Percentiles rank a stretch among this genome's conserved stretches.
Conservation (phyloP, 2,888 invertebrate genomes). For the Ornithoptera priamus region DNA sequence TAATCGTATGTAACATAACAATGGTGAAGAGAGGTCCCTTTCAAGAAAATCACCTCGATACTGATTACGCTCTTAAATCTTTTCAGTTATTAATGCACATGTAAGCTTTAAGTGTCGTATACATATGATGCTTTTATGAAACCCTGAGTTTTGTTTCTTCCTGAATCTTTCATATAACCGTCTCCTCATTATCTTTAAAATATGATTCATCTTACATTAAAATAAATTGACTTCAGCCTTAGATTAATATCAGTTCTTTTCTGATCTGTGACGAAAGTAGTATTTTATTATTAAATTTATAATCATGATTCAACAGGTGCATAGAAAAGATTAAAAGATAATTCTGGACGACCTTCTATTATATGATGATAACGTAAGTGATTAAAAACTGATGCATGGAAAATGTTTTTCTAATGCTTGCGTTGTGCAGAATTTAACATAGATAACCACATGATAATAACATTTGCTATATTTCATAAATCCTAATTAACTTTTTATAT, state of each 20-base stretch:
- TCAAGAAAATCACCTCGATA: not conserved
- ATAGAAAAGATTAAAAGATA: constrained; percentile 72
- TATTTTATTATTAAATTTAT: constrained; percentile 11
- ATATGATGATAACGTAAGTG: constrained; percentile 21
- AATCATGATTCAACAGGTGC: constrained; percentile 55
- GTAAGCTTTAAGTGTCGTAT: not conserved
- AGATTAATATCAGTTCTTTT: too few species aligned
- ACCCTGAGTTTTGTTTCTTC: too few species aligned
- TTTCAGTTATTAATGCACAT: not conserved
- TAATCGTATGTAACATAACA: not conserved
- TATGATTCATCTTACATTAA: too few species aligned
- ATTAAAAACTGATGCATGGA: constrained; percentile 15
- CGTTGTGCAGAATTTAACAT: constrained; percentile 4
- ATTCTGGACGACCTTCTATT: constrained; percentile 35
- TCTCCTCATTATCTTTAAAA: too few species aligned
- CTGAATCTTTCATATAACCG: too few species aligned
- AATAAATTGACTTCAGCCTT: too few species aligned
- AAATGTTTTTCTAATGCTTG: constrained; percentile 1
- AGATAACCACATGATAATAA: not conserved
- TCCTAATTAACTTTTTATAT: too few species aligned
- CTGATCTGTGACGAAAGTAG: too few species aligned
- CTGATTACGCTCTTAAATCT: not conserved
- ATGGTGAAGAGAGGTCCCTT: constrained; percentile 1
- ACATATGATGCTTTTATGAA: not conserved
- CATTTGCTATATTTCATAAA: too few species aligned